Percentiles rank a stretch among this genome's conserved stretches.
Conservation (phyloP, 2,888 invertebrate species). For the Ochlodes sylvanus region DNA sequence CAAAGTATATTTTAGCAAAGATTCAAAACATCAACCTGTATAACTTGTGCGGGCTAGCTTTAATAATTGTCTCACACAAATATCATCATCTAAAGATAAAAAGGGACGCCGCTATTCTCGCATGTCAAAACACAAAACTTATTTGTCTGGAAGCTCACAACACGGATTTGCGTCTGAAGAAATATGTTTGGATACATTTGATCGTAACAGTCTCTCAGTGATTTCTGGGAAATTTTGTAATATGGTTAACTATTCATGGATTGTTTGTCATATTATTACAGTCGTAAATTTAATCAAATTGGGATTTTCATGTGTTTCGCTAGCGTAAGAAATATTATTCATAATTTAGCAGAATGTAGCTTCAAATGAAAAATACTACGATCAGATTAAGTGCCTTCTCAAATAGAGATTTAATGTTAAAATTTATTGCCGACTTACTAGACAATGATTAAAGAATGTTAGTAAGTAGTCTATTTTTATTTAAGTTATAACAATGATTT, state of each 20-base stretch:
- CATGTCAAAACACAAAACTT: slow-evolving; percentile 33
- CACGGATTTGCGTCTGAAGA: slow-evolving; percentile 29
- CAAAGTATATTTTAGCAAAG: no score
- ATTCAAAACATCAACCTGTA: slow-evolving; percentile 10
- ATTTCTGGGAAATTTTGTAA: slow-evolving; percentile 28
- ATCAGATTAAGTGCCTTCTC: no score
- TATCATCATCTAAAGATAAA: slow-evolving; percentile 26
- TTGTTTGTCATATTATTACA: slow-evolving; percentile 16
- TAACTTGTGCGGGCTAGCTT: not conserved
- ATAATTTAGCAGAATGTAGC: no score
- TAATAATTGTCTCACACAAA: slow-evolving; percentile 26
- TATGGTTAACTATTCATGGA: slow-evolving; percentile 8
- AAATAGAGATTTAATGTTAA: no score
- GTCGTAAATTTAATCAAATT: slow-evolving; percentile 15
- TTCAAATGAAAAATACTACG: no score
- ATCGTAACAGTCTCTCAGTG: slow-evolving; percentile 16
- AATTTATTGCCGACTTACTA: no score
- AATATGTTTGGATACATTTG: slow-evolving; percentile 28
- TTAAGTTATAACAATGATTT: no score
- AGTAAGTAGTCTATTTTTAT: no score
- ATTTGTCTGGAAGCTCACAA: slow-evolving; percentile 35
- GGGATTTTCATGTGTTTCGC: slow-evolving; percentile 1
- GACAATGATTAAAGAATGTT: no score
- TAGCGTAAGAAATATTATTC: not conserved
- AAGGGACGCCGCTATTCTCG: slow-evolving; percentile 24